These are phyloP conservation scores for Rhopalosiphum maidis DNA, from an alignment of 1,140 invertebrate genomes.

Conservation along the genomic window DNA sequence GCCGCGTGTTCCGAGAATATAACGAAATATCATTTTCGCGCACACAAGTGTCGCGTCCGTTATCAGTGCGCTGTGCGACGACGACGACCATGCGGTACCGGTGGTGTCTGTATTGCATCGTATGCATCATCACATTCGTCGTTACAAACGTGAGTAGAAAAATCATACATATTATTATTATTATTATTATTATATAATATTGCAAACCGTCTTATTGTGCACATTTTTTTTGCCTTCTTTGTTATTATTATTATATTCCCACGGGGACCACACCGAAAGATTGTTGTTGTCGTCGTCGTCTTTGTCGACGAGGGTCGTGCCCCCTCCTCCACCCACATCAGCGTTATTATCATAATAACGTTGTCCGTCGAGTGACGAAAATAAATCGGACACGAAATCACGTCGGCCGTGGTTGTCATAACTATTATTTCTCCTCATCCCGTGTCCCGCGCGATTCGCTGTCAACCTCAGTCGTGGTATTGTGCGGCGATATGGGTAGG, in stretches of 20 bases:
- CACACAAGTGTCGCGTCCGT: slow-evolving; percentile 13
- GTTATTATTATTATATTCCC: slow-evolving; percentile 9
- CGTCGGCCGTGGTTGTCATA: neutral
- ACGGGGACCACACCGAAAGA: neutral
- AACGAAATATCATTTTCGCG: slow-evolving; percentile 15
- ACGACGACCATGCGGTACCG: slow-evolving; percentile 55
- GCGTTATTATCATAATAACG: neutral
- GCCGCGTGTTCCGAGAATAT: slow-evolving; percentile 23
- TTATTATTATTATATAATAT: neutral
- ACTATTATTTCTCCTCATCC: neutral
- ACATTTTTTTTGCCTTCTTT: neutral
- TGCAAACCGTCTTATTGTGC: slow-evolving; percentile 10
- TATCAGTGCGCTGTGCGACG: slow-evolving; percentile 42
- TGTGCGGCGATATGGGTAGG: neutral
- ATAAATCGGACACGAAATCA: neutral
- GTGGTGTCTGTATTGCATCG: slow-evolving; percentile 39
- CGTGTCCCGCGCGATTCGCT: too few species aligned
- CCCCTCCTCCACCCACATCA: neutral
- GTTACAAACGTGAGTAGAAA: slow-evolving; percentile 45
- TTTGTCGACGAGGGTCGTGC: neutral
- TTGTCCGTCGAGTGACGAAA: slow-evolving; percentile 21
- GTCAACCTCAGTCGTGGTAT: neutral
- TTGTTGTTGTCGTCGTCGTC: neutral
- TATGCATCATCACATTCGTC: slow-evolving; percentile 29
- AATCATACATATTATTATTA: neutral